Conservation (phyloP, 2,888 invertebrate species). For the Parnassius smintheus region DNA sequence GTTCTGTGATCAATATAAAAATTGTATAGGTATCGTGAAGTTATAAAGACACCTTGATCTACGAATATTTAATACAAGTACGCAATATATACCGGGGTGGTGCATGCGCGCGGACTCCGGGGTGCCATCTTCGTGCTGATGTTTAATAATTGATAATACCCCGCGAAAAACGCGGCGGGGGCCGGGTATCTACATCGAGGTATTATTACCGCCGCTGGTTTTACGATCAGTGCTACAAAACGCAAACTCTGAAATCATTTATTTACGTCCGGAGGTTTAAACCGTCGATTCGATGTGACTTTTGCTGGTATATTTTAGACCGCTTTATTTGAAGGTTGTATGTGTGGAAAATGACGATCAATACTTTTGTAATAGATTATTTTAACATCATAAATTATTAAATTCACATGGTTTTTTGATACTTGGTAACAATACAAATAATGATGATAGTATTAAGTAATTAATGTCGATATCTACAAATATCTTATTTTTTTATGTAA, state of each 20-base stretch:
- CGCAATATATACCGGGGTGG: constrained; percentile 64
- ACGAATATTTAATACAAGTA: constrained; percentile 77
- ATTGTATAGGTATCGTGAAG: constrained; percentile 16
- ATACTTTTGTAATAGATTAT: too few relatives aligned
- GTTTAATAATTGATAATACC: constrained; percentile 82
- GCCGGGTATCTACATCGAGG: constrained; percentile 45
- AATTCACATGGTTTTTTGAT: too few relatives aligned
- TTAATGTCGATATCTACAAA: too few relatives aligned
- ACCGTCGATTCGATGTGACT: constrained; percentile 6
- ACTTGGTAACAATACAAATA: too few relatives aligned
- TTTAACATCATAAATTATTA: too few relatives aligned
- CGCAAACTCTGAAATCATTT: constrained; percentile 15
- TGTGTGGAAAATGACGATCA: too few relatives aligned
- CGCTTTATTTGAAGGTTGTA: neutral
- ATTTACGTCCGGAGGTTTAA: constrained; percentile 6
- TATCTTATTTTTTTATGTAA: too few relatives aligned
- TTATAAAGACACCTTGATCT: constrained; percentile 53
- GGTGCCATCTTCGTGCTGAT: constrained; percentile 81
- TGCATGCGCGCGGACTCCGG: constrained; percentile 65
- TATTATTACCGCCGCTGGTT: constrained; percentile 41
- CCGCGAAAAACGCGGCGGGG: constrained; percentile 76
- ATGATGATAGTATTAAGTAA: too few relatives aligned
- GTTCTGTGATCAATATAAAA: too few relatives aligned
- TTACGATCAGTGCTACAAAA: constrained; percentile 14
- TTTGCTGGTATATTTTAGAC: neutral